Conservation (phyloP, 30 jellyfish, hydroid and myxozoan species). For the Hydractinia symbiolongicarpus region DNA sequence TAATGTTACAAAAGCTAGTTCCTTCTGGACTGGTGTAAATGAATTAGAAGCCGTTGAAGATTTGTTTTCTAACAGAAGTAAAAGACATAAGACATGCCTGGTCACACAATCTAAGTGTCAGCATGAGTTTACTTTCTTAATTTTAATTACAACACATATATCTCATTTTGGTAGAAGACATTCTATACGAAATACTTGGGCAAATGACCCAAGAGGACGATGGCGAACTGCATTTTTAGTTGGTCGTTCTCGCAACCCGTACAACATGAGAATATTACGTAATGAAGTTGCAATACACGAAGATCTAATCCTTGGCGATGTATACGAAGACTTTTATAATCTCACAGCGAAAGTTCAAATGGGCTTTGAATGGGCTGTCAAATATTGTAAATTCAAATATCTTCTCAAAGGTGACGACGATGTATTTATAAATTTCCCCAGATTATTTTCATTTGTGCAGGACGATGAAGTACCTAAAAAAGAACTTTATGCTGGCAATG, state of each 20-base stretch:
- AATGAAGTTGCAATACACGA: conserved; percentile 3
- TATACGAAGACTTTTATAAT: conserved; percentile 25
- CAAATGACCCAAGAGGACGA: neutral
- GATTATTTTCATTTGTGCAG: conserved; percentile 1
- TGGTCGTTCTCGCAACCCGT: neutral
- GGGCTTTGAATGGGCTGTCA: conserved; percentile 36
- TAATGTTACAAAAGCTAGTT: too few species aligned
- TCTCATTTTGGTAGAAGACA: conserved; percentile 1
- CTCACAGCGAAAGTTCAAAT: conserved; percentile 10
- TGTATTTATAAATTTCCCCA: conserved; percentile 22
- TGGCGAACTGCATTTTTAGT: neutral
- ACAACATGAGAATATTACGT: neutral
- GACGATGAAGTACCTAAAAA: neutral
- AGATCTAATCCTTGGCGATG: conserved; percentile 18
- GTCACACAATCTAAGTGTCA: neutral
- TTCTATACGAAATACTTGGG: conserved; percentile 26
- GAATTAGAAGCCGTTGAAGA: too few species aligned
- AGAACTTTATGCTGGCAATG: conserved; percentile 28
- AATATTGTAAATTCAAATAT: conserved; percentile 11
- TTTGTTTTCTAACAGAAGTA: neutral
- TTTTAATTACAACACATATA: conserved; percentile 9
- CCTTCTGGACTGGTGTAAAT: too few species aligned
- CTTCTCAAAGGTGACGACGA: conserved; percentile 30
- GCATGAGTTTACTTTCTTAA: neutral
- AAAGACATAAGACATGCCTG: neutral